These are phyloP conservation scores for Cydia amplana DNA, from an alignment of 1,140 invertebrate species.

Conservation along the genomic window DNA sequence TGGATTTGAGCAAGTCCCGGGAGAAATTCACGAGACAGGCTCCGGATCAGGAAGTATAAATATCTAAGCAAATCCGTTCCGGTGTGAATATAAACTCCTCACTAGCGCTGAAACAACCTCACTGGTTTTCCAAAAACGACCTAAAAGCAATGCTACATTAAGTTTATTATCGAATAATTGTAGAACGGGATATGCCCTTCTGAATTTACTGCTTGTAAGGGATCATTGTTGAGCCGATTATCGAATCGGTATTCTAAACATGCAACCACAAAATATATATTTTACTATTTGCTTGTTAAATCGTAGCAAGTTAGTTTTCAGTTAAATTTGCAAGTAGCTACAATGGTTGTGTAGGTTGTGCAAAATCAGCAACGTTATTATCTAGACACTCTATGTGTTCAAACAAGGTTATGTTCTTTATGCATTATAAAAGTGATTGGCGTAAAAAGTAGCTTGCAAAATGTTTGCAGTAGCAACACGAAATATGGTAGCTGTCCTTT, in stretches of 20 bases:
- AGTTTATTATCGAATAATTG: not conserved
- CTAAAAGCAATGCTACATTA: too few species aligned
- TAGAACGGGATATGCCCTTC: not conserved
- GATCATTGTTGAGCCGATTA: not conserved
- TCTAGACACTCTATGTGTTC: too few species aligned
- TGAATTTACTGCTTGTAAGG: not conserved
- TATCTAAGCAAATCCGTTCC: not conserved
- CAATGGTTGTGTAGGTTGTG: not conserved
- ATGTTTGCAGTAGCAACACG: too few species aligned
- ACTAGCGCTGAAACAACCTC: not conserved
- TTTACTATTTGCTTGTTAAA: not conserved
- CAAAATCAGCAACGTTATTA: too few species aligned
- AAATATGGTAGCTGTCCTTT: too few species aligned
- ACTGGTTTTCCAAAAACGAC: too few species aligned
- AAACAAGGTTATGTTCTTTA: too few species aligned
- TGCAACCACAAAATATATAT: not conserved
- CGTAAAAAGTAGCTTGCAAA: too few species aligned
- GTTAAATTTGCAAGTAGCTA: not conserved
- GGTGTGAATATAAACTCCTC: not conserved
- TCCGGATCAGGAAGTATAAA: conserved; percentile 13
- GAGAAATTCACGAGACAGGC: conserved; percentile 5
- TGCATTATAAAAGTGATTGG: too few species aligned
- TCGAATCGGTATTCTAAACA: not conserved
- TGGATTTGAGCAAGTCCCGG: not conserved
- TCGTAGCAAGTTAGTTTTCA: not conserved